Evolutionary conservation across 2,113 vertebrate species (phyloP).

Genomic region (Percina caprodes): DNA sequence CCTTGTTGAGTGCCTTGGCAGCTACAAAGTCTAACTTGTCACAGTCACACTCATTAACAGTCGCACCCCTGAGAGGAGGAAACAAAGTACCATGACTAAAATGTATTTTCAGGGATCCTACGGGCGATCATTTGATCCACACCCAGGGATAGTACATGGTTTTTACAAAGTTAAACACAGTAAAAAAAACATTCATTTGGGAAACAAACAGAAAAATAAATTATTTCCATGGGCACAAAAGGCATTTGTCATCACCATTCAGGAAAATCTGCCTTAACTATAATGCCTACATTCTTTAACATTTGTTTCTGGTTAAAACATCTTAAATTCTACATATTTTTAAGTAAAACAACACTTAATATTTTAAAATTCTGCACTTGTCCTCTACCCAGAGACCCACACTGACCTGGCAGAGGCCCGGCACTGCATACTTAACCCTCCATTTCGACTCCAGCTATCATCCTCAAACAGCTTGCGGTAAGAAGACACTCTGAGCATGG

Average conservation of each 20-base stretch:
- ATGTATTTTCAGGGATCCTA: background rate
- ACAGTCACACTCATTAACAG: constrained; percentile 51
- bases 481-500: constrained; percentile 83
- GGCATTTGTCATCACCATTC: constrained; percentile 6
- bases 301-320: background rate
- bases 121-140: background rate
- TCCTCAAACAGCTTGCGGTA: constrained; percentile 83
- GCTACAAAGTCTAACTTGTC: constrained; percentile 76
- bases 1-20: constrained; percentile 72
- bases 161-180: background rate
- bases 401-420: constrained; percentile 75
- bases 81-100: background rate
- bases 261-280: background rate
- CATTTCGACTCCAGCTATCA: constrained; percentile 51
- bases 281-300: background rate
- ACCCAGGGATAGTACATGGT: background rate
- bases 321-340: background rate
- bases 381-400: background rate
- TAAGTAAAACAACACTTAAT: background rate
- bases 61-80: constrained; percentile 59
- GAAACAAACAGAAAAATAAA: background rate
- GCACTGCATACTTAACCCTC: constrained; percentile 40
- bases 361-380: background rate
- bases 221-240: constrained; percentile 12
- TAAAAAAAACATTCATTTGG: background rate